These are phyloP conservation scores for Megalops cyprinoides DNA, from an alignment of 2,797 vertebrate species.

Conservation along the genomic window DNA sequence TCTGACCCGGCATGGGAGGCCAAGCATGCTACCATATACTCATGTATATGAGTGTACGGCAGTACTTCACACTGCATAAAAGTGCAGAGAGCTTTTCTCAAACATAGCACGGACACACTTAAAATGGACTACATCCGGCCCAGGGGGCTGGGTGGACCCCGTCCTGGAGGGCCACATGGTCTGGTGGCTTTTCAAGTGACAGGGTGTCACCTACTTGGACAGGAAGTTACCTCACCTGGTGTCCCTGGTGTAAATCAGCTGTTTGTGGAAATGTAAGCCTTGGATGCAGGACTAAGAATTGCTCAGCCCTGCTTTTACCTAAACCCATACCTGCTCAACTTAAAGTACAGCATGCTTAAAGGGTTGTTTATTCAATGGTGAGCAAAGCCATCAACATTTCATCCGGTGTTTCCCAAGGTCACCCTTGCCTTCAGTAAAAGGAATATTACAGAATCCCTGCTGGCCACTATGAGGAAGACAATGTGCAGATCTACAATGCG, in stretches of 20 bases:
- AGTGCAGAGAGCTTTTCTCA: neutral
- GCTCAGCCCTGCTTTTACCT: neutral
- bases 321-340: neutral
- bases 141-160: too few relatives aligned
- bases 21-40: too few relatives aligned
- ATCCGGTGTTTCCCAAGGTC: neutral
- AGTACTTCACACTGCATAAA: neutral
- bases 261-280: neutral
- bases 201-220: too few relatives aligned
- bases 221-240: too few relatives aligned
- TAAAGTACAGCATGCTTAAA: neutral
- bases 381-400: neutral
- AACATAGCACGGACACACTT: neutral
- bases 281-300: neutral
- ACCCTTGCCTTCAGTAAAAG: neutral
- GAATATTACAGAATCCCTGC: neutral
- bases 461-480: neutral
- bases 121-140: neutral
- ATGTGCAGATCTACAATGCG: neutral
- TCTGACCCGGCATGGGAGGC: too few relatives aligned
- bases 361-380: neutral
- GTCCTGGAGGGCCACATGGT: neutral
- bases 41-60: too few relatives aligned
- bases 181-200: too few relatives aligned
- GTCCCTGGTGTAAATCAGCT: neutral